Conservation (phyloP, 2,888 invertebrate species). For the Eustalomyia histrio region DNA sequence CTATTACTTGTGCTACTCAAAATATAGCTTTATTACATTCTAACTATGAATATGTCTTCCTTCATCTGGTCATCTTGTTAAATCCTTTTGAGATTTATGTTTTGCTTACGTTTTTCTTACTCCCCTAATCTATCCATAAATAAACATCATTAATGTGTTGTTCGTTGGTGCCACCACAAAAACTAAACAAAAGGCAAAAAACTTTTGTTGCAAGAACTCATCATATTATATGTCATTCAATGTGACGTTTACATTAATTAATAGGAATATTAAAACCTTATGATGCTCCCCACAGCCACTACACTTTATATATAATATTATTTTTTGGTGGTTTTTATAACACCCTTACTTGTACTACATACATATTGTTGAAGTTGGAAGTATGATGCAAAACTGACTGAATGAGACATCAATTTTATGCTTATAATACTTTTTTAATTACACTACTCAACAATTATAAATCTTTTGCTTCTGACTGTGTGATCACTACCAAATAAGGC, state of each 20-base stretch:
- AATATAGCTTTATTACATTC: conserved; percentile 9
- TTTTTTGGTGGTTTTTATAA: neutral
- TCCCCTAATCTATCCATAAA: conserved; percentile 60
- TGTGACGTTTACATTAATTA: conserved; percentile 73
- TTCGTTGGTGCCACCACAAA: conserved; percentile 5
- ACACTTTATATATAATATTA: neutral
- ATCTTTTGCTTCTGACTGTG: no score
- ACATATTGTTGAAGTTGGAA: neutral
- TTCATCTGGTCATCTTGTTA: conserved; percentile 57
- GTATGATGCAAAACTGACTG: neutral
- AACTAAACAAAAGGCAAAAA: conserved; percentile 28
- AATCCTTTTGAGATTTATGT: conserved; percentile 76
- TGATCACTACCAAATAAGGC: no score
- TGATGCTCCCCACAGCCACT: conserved; percentile 12
- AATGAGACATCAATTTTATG: neutral
- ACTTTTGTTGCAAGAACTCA: conserved; percentile 53
- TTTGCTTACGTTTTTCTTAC: conserved; percentile 25
- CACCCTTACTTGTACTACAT: neutral
- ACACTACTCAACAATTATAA: no score
- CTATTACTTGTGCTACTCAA: neutral
- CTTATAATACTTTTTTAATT: no score
- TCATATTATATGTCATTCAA: conserved; percentile 72
- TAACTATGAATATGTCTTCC: conserved; percentile 35
- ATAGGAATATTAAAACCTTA: conserved; percentile 66
- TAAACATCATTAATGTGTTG: conserved; percentile 52